These are phyloP conservation scores for Metacarcinus magister DNA, from an alignment of 2,888 invertebrate species.

Conservation along the genomic window DNA sequence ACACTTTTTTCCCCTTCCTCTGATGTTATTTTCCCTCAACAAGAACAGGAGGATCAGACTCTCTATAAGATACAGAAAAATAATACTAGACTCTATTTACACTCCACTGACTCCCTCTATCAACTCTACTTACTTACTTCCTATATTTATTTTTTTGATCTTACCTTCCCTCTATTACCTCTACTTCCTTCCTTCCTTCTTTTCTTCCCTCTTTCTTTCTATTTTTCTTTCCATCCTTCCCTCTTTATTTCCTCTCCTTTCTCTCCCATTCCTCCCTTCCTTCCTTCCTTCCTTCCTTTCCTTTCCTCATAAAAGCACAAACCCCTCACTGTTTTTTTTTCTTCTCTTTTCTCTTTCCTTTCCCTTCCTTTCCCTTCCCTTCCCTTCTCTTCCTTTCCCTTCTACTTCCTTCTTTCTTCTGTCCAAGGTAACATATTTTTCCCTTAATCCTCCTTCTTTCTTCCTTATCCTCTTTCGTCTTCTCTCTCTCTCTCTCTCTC, in stretches of 20 bases:
- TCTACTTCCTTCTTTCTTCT: too few species aligned
- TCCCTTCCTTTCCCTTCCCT: not conserved
- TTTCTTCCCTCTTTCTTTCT: not conserved
- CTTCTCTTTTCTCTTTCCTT: not conserved
- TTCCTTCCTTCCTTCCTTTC: not conserved
- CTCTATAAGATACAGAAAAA: too few species aligned
- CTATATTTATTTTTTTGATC: not conserved
- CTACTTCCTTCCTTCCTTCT: not conserved
- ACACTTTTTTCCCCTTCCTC: too few species aligned
- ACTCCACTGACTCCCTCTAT: not conserved
- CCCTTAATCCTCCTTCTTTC: not conserved
- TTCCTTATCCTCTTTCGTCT: not conserved
- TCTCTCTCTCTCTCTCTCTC: not conserved
- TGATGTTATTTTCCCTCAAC: too few species aligned
- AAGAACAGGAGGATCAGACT: too few species aligned
- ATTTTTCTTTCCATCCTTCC: not conserved
- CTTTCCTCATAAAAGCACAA: not conserved
- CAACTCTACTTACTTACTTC: not conserved
- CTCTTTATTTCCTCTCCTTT: not conserved
- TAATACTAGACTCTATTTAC: not conserved
- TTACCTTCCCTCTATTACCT: not conserved
- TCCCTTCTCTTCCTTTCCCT: not conserved
- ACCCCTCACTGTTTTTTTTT: not conserved
- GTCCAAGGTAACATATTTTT: too few species aligned
- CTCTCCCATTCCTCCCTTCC: not conserved